phyloP scores from a whole-genome alignment of 2,797 vertebrate genomes.

The Amazona finschi region DNA sequence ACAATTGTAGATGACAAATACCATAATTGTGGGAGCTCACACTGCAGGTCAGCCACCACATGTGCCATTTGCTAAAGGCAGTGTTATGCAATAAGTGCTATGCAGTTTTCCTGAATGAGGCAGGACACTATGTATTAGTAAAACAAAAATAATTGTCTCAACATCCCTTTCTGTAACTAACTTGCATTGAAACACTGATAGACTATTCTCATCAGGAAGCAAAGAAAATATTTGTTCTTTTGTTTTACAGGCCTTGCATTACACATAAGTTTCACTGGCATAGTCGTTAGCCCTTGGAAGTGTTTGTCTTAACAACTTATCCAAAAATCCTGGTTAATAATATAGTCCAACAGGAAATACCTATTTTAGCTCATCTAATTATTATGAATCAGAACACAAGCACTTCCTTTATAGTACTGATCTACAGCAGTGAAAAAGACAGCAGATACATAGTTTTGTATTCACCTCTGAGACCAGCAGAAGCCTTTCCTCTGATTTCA shows the following conservation, averaged over 20 bases:
- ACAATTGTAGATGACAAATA: background rate
- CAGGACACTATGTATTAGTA: background rate
- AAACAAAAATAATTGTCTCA: background rate
- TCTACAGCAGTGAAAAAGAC: background rate
- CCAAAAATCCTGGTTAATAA: background rate
- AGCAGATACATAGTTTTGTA: background rate
- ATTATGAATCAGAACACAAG: background rate
- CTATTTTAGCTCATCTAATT: background rate
- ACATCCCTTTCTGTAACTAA: background rate
- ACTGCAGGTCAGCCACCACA: background rate
- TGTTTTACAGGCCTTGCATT: background rate
- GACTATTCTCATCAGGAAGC: background rate
- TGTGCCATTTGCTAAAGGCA: background rate
- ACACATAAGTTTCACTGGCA: background rate
- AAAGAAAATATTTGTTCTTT: background rate
- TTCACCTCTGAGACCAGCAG: background rate
- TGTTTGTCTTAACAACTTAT: background rate
- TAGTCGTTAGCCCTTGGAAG: background rate
- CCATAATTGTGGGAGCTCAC: background rate
- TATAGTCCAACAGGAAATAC: background rate
- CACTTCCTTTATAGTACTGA: background rate
- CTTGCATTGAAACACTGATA: background rate
- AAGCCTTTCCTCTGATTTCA: background rate
- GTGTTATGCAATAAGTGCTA: background rate
- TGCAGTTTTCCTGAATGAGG: background rate